Percentiles rank a stretch among this genome's conserved stretches.
Evolutionary conservation across 2,888 invertebrate genomes (phyloP).

Genomic region (Orthonychiurus folsomi): DNA sequence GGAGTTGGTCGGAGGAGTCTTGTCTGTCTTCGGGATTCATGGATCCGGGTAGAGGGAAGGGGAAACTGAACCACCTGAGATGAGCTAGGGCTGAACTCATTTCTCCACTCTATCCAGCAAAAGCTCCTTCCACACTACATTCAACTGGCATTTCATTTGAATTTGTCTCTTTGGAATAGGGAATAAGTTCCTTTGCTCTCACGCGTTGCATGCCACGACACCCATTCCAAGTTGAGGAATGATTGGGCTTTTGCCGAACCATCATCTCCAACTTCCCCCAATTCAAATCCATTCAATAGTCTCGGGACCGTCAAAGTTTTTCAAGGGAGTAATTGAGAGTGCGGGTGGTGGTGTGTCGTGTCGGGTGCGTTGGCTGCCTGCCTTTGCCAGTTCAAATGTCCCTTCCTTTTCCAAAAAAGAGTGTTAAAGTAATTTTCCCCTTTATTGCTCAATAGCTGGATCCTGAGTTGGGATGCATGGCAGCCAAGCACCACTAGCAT

Average conservation of each 20-base stretch:
- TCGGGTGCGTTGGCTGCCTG: no score
- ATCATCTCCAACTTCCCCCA: background rate
- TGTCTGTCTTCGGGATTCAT: background rate
- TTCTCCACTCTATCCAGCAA: background rate
- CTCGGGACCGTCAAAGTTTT: background rate
- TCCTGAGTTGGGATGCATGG: background rate
- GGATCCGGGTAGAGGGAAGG: background rate
- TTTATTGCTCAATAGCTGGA: slow-evolving; percentile 25
- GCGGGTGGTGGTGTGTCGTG: no score
- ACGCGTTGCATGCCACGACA: no score
- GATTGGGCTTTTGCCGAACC: slow-evolving; percentile 1
- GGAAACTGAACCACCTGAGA: background rate
- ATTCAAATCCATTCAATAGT: slow-evolving; percentile 1
- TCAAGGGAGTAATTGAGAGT: background rate
- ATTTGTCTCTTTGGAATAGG: background rate
- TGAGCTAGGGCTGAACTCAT: background rate
- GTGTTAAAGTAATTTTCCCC: slow-evolving; percentile 25
- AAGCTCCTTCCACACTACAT: background rate
- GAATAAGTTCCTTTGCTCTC: no score
- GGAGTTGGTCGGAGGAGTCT: no score
- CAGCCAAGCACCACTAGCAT: background rate
- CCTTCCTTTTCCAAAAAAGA: slow-evolving; percentile 8
- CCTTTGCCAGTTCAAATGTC: background rate
- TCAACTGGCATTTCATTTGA: background rate
- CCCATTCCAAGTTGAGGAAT: background rate